Percentiles rank a stretch among this genome's conserved stretches.
These are phyloP conservation scores for Emydura subglobosa DNA, from an alignment of 2,113 vertebrate species.

Conservation along the genomic window DNA sequence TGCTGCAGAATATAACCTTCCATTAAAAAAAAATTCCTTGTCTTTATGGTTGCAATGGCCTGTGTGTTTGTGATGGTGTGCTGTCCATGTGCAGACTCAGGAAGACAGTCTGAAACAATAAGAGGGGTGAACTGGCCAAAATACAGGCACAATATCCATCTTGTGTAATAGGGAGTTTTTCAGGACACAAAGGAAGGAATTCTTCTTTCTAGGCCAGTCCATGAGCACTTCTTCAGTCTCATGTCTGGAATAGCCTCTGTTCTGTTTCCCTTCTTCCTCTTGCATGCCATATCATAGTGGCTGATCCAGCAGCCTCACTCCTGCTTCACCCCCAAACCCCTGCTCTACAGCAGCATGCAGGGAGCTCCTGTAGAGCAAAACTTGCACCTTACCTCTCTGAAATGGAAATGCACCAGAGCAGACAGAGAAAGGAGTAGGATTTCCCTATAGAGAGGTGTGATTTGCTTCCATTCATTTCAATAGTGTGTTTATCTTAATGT, in stretches of 20 bases:
- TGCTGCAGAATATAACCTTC: background rate
- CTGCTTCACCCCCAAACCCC: fast-evolving
- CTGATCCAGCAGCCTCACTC: background rate
- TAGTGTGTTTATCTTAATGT: background rate
- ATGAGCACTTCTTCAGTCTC: fast-evolving
- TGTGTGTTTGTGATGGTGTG: fast-evolving
- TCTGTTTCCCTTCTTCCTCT: background rate
- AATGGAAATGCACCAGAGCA: background rate
- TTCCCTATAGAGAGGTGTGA: fast-evolving
- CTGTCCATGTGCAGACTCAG: background rate
- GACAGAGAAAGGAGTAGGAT: background rate
- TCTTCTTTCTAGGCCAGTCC: background rate
- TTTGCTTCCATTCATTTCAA: background rate
- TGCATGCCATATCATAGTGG: fast-evolving
- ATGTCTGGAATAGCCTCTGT: fast-evolving
- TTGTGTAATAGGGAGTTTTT: fast-evolving
- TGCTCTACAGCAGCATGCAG: fast-evolving
- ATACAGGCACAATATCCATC: fast-evolving
- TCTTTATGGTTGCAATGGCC: background rate
- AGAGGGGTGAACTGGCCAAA: background rate
- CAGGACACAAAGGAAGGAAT: fast-evolving
- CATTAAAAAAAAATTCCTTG: no score
- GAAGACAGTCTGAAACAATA: background rate
- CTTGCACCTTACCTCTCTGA: fast-evolving
- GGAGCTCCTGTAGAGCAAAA: no score